Evolutionary conservation across 2,888 invertebrate genomes (phyloP).

Genomic region (Ernsta delagoae): DNA sequence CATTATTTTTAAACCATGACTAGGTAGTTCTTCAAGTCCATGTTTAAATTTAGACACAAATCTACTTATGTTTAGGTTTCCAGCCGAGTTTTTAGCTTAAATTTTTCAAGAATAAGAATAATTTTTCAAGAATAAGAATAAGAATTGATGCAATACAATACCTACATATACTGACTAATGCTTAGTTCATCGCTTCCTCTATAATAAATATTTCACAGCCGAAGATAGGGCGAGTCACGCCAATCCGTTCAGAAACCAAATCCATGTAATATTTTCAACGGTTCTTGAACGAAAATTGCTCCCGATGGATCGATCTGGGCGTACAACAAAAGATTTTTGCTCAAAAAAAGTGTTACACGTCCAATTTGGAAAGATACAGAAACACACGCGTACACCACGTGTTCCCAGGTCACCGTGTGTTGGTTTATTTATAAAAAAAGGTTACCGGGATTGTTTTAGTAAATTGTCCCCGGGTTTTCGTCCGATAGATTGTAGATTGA

Average conservation of each 20-base stretch:
- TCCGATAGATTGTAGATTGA: slow-evolving; percentile 65
- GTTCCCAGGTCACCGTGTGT: slow-evolving; percentile 40
- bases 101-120: too few species aligned
- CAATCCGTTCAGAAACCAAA: slow-evolving; percentile 56
- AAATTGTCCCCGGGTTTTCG: slow-evolving; percentile 59
- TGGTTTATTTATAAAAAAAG: slow-evolving; percentile 56
- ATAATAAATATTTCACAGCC: background rate
- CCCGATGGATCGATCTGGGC: slow-evolving; percentile 62
- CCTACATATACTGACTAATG: too few species aligned
- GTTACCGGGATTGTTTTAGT: slow-evolving; percentile 66
- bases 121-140: too few species aligned
- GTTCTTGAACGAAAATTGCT: slow-evolving; percentile 61
- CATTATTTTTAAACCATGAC: too few species aligned
- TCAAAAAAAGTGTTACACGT: slow-evolving; percentile 47
- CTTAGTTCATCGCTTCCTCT: too few species aligned
- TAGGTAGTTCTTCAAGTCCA: too few species aligned
- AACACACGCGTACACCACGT: slow-evolving; percentile 42
- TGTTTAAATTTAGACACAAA: too few species aligned
- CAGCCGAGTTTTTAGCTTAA: too few species aligned
- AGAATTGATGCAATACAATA: too few species aligned
- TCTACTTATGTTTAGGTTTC: too few species aligned
- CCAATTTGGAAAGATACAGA: slow-evolving; percentile 32
- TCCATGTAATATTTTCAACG: slow-evolving; percentile 62
- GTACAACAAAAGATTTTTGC: slow-evolving; percentile 54
- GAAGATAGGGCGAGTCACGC: background rate